A percentile compares a stretch with the other conserved stretches of the same genome.
phyloP scores from a whole-genome alignment of 2,797 vertebrate species.

The Pipistrellus nathusii region DNA sequence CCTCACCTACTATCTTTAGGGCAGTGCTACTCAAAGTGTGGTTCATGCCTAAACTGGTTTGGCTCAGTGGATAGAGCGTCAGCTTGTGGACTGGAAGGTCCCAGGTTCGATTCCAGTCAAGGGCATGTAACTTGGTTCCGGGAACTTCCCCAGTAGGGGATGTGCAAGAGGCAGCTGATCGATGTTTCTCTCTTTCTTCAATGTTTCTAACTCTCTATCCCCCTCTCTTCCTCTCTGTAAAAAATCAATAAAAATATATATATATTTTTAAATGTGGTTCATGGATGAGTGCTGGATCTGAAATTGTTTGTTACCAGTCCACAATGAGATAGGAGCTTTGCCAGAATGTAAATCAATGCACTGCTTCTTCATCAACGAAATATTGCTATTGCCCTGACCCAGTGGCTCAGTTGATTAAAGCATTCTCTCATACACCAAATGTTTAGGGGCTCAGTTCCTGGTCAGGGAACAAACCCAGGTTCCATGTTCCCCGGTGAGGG shows the following conservation, averaged over 20 bases:
- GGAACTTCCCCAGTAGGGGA: too few relatives aligned
- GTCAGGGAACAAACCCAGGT: background rate
- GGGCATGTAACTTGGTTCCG: too few relatives aligned
- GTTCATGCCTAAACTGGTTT: background rate
- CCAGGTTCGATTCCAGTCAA: too few relatives aligned
- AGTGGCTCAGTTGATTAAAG: background rate
- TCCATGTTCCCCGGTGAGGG: background rate
- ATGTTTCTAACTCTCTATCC: too few relatives aligned
- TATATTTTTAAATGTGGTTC: background rate
- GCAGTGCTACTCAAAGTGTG: background rate
- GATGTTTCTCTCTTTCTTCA: too few relatives aligned
- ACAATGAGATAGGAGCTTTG: background rate
- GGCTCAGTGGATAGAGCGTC: too few relatives aligned
- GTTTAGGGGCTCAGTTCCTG: background rate
- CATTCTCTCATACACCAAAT: background rate
- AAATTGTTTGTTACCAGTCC: slow-evolving; percentile 3
- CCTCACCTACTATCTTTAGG: background rate
- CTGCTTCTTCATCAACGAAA: background rate
- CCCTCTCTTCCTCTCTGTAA: too few relatives aligned
- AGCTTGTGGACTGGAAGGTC: too few relatives aligned
- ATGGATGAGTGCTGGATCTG: background rate
- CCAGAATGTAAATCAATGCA: background rate
- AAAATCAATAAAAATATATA: too few relatives aligned
- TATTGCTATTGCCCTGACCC: background rate
- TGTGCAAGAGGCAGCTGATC: too few relatives aligned